phyloP scores from a whole-genome alignment of 2,888 invertebrate genomes.

The Aporophyla lueneburgensis region DNA sequence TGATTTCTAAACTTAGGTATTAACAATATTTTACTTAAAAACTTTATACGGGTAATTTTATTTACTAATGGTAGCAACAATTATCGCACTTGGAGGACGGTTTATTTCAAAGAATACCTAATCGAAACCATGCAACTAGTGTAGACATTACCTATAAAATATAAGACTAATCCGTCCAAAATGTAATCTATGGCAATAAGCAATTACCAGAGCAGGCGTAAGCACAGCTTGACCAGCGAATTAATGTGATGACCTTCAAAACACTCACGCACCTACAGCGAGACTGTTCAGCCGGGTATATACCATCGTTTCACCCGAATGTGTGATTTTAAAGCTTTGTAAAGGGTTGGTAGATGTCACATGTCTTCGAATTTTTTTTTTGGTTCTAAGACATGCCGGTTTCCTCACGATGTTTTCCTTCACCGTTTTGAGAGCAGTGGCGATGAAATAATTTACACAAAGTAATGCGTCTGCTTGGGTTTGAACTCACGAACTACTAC shows the following conservation, averaged over 20 bases:
- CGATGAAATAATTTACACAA: too few relatives aligned
- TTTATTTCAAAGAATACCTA: conserved; percentile 7
- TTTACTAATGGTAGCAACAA: conserved; percentile 2
- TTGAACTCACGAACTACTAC: too few relatives aligned
- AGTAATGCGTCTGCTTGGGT: too few relatives aligned
- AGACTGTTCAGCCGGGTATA: neutral
- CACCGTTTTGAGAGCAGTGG: too few relatives aligned
- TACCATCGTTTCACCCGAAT: neutral
- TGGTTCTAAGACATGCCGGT: too few relatives aligned
- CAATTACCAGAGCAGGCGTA: neutral
- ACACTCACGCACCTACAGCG: neutral
- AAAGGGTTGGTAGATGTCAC: too few relatives aligned
- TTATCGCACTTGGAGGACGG: conserved; percentile 25
- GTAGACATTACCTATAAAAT: neutral
- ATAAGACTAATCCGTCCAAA: neutral
- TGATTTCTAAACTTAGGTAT: neutral
- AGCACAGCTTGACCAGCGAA: neutral
- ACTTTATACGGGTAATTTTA: neutral
- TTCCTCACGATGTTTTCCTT: too few relatives aligned
- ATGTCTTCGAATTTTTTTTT: too few relatives aligned
- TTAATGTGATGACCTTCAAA: neutral
- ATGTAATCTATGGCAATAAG: conserved; percentile 5
- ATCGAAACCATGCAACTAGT: neutral
- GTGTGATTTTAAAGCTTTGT: too few relatives aligned
- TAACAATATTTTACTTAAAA: neutral